Percentiles rank a stretch among this genome's conserved stretches.
Conservation (phyloP, 2,113 vertebrate genomes). For the Carollia perspicillata region DNA sequence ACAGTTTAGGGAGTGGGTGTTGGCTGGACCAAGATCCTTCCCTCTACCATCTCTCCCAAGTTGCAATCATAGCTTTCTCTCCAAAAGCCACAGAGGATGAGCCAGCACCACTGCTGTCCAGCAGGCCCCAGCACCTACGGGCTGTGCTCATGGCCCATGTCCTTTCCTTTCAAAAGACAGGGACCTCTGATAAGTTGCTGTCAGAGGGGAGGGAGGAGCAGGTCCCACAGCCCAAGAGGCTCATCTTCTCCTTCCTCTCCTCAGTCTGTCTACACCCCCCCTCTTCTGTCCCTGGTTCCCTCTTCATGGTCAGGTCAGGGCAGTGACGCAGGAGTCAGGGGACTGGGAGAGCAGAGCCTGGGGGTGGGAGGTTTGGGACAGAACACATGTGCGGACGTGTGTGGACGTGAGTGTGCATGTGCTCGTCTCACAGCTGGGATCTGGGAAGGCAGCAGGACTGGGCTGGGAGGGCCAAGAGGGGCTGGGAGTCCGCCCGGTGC, state of each 20-base stretch:
- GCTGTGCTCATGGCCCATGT: neutral
- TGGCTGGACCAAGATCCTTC: neutral
- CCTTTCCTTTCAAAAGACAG: neutral
- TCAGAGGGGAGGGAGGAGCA: neutral
- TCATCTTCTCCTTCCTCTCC: neutral
- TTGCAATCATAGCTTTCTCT: neutral
- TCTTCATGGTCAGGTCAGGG: slow-evolving; percentile 60
- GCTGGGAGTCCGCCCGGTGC: neutral
- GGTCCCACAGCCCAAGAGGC: neutral
- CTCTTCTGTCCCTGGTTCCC: neutral
- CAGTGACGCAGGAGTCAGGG: slow-evolving; percentile 71
- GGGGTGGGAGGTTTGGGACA: neutral
- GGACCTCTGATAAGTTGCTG: neutral
- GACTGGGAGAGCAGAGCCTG: slow-evolving; percentile 25
- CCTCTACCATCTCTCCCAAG: neutral
- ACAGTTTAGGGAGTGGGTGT: neutral
- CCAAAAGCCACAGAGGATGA: neutral
- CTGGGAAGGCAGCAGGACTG: neutral
- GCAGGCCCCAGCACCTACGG: neutral
- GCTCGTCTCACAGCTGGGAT: slow-evolving; percentile 49
- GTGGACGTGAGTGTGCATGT: slow-evolving; percentile 64
- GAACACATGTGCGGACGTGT: slow-evolving; percentile 43
- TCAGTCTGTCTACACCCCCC: neutral
- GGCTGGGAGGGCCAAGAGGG: neutral
- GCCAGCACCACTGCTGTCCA: neutral